Conservation (phyloP, 1,140 invertebrate species). For the Camponotus vicinus region DNA sequence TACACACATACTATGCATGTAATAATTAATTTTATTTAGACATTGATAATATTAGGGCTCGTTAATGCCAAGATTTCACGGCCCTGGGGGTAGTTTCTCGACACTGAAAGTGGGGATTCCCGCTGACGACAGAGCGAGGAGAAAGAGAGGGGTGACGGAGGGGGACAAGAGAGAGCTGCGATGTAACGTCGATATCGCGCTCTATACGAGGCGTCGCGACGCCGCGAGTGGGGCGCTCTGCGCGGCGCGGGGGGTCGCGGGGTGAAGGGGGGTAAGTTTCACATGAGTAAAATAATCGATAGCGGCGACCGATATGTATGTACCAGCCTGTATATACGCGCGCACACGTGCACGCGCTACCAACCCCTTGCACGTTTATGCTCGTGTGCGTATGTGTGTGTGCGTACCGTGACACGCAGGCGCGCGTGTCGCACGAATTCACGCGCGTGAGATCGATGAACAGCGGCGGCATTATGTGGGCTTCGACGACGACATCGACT, state of each 20-base stretch:
- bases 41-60: neutral
- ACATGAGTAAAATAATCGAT: conserved; percentile 86
- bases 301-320: conserved; percentile 83
- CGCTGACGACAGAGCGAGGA: conserved; percentile 11
- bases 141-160: neutral
- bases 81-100: conserved; percentile 56
- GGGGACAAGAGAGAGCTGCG: conserved; percentile 70
- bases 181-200: conserved; percentile 86
- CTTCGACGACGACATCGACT: conserved; percentile 61
- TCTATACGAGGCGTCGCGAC: conserved; percentile 84
- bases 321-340: conserved; percentile 51
- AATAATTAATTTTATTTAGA: too few relatives aligned
- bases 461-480: conserved; percentile 21
- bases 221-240: conserved; percentile 74
- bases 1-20: too few relatives aligned
- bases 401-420: neutral
- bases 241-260: conserved; percentile 69
- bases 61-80: conserved; percentile 51
- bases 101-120: conserved; percentile 39
- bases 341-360: conserved; percentile 13
- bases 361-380: conserved; percentile 25
- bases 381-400: neutral
- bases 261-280: conserved; percentile 79
- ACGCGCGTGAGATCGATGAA: conserved; percentile 39
- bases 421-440: conserved; percentile 12